These are phyloP conservation scores for Nebria brevicollis DNA, from an alignment of 2,888 invertebrate genomes.

Conservation along the genomic window DNA sequence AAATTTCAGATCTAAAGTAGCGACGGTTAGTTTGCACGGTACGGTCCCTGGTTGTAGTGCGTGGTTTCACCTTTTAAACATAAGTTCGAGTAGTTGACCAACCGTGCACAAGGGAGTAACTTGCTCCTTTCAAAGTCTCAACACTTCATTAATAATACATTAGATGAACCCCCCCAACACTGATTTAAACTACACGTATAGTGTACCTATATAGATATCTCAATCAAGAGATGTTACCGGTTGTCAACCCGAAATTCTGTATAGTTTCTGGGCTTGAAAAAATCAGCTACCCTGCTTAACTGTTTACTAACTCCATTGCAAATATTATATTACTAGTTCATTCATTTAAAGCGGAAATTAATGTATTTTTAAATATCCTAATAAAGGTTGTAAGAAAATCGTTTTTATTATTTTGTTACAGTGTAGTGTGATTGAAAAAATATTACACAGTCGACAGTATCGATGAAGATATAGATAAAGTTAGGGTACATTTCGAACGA, in stretches of 20 bases:
- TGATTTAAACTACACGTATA: conserved; percentile 29
- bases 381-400: too few species aligned
- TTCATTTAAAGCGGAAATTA: too few species aligned
- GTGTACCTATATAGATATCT: conserved; percentile 6
- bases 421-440: too few species aligned
- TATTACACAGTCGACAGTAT: not conserved
- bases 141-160: conserved; percentile 44
- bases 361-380: too few species aligned
- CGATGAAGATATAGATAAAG: not conserved
- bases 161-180: conserved; percentile 28
- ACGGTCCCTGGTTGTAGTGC: not conserved
- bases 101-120: conserved; percentile 24
- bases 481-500: not conserved
- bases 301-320: not conserved
- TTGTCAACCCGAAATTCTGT: not conserved
- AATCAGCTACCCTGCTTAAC: not conserved
- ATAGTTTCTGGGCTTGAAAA: not conserved
- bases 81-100: conserved; percentile 40
- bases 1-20: not conserved
- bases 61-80: conserved; percentile 38
- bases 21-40: not conserved
- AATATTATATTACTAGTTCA: not conserved
- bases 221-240: conserved; percentile 32
- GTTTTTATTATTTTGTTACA: too few species aligned
- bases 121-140: conserved; percentile 40